phyloP scores from a whole-genome alignment of 1,140 invertebrate species.

The Drosophila rhopaloa region DNA sequence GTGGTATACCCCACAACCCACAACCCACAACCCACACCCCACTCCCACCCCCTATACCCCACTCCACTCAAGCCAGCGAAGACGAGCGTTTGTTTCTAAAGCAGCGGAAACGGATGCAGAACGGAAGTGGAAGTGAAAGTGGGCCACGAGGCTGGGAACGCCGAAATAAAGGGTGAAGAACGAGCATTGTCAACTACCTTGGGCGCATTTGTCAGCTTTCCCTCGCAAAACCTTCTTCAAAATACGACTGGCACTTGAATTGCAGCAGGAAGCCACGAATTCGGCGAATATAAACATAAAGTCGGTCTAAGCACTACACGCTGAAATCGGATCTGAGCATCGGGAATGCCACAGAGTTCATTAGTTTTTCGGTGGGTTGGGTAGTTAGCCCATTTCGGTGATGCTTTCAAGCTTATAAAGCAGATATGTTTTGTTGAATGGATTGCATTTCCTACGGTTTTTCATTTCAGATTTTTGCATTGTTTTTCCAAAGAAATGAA shows the following conservation, averaged over 20 bases:
- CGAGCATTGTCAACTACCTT: constrained; percentile 44
- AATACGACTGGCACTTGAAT: constrained; percentile 5
- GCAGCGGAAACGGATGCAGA: constrained; percentile 51
- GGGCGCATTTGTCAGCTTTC: constrained; percentile 33
- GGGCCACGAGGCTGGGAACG: constrained; percentile 7
- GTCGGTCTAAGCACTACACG: background rate
- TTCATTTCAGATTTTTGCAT: too few species aligned
- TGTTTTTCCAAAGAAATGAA: too few species aligned
- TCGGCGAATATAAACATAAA: constrained; percentile 2
- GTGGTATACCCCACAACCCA: constrained; percentile 2
- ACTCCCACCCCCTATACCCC: background rate
- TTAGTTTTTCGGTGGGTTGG: background rate
- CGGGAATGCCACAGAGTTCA: constrained; percentile 1
- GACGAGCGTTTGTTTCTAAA: constrained; percentile 35
- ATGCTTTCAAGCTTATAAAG: background rate
- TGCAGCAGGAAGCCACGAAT: constrained; percentile 9
- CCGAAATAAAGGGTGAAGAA: constrained; percentile 26
- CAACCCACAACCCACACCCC: background rate
- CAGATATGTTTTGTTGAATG: too few species aligned
- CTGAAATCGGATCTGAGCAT: background rate
- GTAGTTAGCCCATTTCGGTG: background rate
- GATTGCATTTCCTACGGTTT: too few species aligned
- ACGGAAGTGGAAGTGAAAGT: constrained; percentile 44
- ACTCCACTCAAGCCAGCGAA: background rate
- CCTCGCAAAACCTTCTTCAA: background rate